Base-by-base conservation (phyloP, 2,113 vertebrate species). In the Paratilapia polleni region DNA sequence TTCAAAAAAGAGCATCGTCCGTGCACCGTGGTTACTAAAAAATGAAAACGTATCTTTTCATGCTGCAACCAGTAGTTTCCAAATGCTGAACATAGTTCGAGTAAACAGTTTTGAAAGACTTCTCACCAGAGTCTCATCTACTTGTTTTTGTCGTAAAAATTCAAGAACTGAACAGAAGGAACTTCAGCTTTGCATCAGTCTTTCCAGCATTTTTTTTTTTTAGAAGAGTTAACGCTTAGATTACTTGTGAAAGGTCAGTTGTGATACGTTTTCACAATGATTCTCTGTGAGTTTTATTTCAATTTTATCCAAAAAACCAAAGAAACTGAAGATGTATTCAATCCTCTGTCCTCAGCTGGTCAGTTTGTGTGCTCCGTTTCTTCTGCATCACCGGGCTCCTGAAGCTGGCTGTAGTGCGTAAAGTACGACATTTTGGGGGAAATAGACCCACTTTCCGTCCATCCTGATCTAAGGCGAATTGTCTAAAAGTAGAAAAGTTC, bases 351-450 rank as follows among this genome's bases (percentile, higher is more conserved):
- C 63, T 84, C 73, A 61, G 38, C n/a, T n/a, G 73, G 28, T 82
- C 81, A 52, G 58, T 78, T 79, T 73, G 31, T 54, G 11, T 52
- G 80, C 56, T 68, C 56, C 26, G 64, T 13, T 41, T 92, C 77
- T 80, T 86, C 74, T 68, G 56, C 78, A 77, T 78, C n/a, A 73
- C 59, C 84, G 15, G 75, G 49, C 20, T 84, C 81, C 68, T 28
- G 63, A 93, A 94, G 88, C 94, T 94, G 90, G 58, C 47, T 38
- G 56, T 68, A 4, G 77, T 28, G 89, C 59, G 78, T 59, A 82
- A 78, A 86, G 81, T 89, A 87, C 88, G 24, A 80, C 43, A 79
- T 63, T 75, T 49, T 41, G 57, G 43, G 17, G 31, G 19, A 41
- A 36, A 78, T 4, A 11, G 13, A 54, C 26, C 28, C 61, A 6